phyloP scores from a whole-genome alignment of 2,113 vertebrate species.

The Mastomys natalensis region DNA sequence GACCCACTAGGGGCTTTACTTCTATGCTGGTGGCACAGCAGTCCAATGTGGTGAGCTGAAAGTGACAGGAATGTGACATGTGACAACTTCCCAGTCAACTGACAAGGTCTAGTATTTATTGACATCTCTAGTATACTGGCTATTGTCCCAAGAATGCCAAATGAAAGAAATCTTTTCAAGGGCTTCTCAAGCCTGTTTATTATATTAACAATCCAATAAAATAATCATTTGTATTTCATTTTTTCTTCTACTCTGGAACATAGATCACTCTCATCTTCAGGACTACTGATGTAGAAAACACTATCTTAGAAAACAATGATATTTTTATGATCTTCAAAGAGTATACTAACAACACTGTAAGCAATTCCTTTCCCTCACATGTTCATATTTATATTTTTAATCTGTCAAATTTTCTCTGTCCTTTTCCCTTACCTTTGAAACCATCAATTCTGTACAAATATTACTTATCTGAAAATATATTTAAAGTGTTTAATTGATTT shows the following conservation, averaged over 20 bases:
- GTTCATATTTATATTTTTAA: background rate
- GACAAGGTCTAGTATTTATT: background rate
- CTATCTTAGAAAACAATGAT: background rate
- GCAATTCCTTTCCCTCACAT: background rate
- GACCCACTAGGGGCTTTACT: background rate
- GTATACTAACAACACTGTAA: background rate
- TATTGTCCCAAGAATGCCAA: background rate
- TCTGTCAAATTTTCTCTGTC: background rate
- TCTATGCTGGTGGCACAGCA: background rate
- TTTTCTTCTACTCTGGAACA: slow-evolving; percentile 34
- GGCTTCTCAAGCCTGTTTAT: background rate
- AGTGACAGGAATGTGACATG: background rate
- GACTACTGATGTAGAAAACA: background rate
- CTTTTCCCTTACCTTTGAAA: background rate
- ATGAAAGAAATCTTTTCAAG: background rate
- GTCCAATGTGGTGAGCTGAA: background rate
- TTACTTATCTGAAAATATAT: background rate
- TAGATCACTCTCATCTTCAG: background rate
- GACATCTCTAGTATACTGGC: background rate
- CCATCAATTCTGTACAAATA: background rate
- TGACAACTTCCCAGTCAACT: background rate
- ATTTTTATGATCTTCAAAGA: background rate
- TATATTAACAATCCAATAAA: background rate
- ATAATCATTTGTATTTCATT: background rate
- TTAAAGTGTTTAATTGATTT: background rate